A percentile compares a stretch with the other conserved stretches of the same genome.
Conservation (phyloP, 2,888 invertebrate genomes). For the Parnassius orleans region DNA sequence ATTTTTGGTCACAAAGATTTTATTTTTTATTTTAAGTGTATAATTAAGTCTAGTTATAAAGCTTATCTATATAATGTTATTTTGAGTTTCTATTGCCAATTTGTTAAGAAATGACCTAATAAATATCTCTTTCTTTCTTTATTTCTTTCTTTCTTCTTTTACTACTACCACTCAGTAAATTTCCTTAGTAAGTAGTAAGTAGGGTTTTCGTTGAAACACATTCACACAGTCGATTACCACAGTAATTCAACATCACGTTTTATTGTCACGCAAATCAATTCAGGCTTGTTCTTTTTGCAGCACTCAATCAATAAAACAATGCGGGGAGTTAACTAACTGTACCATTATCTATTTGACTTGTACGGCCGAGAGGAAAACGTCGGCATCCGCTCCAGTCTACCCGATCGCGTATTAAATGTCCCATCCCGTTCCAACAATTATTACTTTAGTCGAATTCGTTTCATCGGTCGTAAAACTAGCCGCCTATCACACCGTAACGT, state of each 20-base stretch:
- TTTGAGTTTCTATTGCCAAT: too few species aligned
- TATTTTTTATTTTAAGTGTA: too few species aligned
- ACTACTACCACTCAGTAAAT: too few species aligned
- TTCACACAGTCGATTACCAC: too few species aligned
- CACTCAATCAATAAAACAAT: conserved; percentile 13
- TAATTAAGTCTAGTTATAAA: too few species aligned
- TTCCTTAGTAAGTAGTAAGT: too few species aligned
- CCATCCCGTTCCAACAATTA: conserved; percentile 1
- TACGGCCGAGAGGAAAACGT: neutral
- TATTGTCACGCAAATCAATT: conserved; percentile 15
- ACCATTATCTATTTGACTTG: conserved; percentile 16
- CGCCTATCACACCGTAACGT: neutral
- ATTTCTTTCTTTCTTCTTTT: too few species aligned
- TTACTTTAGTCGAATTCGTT: neutral
- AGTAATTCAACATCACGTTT: neutral
- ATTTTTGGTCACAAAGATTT: too few species aligned
- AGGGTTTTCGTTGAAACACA: too few species aligned
- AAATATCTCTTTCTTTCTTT: too few species aligned
- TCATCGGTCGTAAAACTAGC: neutral
- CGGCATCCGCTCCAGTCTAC: neutral
- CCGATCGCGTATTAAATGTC: neutral
- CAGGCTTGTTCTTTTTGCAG: conserved; percentile 13
- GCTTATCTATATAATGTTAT: too few species aligned
- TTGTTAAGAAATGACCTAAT: too few species aligned
- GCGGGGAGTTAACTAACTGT: conserved; percentile 6